Conservation (phyloP, 2,113 vertebrate genomes). For the Delphinus delphis region DNA sequence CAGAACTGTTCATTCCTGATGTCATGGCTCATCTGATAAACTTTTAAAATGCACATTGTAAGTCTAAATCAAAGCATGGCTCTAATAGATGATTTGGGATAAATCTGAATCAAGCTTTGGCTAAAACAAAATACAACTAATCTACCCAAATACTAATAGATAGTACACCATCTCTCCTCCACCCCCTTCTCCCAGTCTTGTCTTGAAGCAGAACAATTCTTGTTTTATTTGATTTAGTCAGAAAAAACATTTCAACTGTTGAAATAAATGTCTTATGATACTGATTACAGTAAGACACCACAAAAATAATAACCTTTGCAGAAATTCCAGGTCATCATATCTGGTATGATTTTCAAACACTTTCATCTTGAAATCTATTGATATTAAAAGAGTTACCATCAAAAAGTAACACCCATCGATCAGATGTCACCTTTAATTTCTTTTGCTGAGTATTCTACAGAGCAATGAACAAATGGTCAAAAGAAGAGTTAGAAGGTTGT, state of each 20-base stretch:
- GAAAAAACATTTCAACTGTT: background rate
- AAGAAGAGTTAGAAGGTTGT: background rate
- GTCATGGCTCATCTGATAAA: conserved; percentile 2
- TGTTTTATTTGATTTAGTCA: background rate
- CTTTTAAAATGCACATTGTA: background rate
- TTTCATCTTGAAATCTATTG: background rate
- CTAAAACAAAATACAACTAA: conserved; percentile 26
- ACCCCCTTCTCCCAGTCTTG: background rate
- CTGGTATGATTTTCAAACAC: background rate
- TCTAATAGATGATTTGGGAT: background rate
- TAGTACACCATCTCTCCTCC: background rate
- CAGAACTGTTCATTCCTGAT: conserved; percentile 1
- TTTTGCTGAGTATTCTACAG: background rate
- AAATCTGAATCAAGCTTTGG: background rate
- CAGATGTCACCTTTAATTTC: background rate
- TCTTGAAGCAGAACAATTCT: background rate
- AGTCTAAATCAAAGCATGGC: background rate
- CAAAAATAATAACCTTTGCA: conserved; percentile 12
- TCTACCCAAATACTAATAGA: background rate
- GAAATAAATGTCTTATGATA: background rate
- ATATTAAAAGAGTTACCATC: background rate
- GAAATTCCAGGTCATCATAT: background rate
- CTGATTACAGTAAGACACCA: background rate
- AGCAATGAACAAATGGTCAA: background rate
- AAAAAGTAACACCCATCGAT: background rate